Evolutionary conservation across 2,888 invertebrate genomes (phyloP).

Genomic region (Epinotia brunnichana): DNA sequence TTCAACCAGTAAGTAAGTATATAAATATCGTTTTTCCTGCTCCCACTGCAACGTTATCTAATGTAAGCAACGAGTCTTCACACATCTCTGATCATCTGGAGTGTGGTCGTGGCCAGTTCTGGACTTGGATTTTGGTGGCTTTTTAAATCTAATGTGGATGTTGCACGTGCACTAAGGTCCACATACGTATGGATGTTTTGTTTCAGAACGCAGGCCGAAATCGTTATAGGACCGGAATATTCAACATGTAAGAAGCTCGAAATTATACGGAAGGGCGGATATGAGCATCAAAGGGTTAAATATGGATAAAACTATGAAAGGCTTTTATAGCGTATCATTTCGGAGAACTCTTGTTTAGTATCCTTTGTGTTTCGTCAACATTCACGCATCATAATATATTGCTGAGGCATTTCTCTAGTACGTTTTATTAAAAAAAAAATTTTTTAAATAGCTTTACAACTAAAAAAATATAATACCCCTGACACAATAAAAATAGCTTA

Average conservation of each 20-base stretch:
- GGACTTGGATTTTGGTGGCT: no score
- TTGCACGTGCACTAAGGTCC: not conserved
- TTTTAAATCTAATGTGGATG: no score
- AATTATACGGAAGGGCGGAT: conserved; percentile 3
- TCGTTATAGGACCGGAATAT: conserved; percentile 3
- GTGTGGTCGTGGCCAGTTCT: no score
- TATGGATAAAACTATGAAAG: not conserved
- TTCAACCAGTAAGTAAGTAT: no score
- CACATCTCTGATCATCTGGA: no score
- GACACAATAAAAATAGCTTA: no score
- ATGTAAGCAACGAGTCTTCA: no score
- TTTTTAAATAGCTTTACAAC: no score
- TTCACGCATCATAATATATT: not conserved
- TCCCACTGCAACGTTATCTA: not conserved
- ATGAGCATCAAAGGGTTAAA: not conserved
- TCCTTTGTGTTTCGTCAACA: not conserved
- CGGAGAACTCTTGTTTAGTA: not conserved
- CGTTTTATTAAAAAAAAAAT: no score
- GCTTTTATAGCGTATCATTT: not conserved
- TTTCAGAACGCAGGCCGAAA: not conserved
- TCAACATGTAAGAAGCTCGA: not conserved
- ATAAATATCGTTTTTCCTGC: no score
- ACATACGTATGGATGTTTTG: not conserved
- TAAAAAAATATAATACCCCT: no score
- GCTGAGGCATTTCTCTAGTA: not conserved